Evolutionary conservation across 1,140 invertebrate species (phyloP).

Genomic region (Eueides isabella): DNA sequence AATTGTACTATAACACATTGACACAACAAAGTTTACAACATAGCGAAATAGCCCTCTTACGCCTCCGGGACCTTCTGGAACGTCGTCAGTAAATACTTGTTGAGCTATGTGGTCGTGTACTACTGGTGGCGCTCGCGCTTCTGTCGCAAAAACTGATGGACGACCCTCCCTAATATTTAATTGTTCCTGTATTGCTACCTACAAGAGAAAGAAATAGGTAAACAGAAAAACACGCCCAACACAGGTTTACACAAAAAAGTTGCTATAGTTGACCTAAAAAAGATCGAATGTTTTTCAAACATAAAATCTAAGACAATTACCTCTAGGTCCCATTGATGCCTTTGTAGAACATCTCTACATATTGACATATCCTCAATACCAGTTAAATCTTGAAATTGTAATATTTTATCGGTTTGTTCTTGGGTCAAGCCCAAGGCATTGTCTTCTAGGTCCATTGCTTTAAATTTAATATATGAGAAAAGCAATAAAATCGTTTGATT

Average conservation of each 20-base stretch:
- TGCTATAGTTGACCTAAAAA: constrained; percentile 21
- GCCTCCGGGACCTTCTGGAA: constrained; percentile 83
- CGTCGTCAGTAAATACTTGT: constrained; percentile 85
- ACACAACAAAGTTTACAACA: constrained; percentile 89
- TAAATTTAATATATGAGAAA: constrained; percentile 43
- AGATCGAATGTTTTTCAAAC: background rate
- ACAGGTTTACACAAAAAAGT: background rate
- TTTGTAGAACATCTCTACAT: constrained; percentile 93
- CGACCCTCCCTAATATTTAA: constrained; percentile 93
- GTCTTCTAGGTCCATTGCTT: constrained; percentile 74
- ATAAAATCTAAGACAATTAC: constrained; percentile 42
- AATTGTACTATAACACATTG: constrained; percentile 91
- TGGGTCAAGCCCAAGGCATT: constrained; percentile 84
- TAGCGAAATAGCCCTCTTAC: constrained; percentile 87
- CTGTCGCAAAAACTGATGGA: constrained; percentile 90
- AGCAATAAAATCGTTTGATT: constrained; percentile 39
- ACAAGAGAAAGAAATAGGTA: background rate
- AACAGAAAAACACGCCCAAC: background rate
- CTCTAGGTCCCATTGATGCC: constrained; percentile 97
- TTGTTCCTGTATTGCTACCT: constrained; percentile 90
- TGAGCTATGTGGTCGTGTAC: constrained; percentile 88
- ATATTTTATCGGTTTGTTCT: constrained; percentile 92
- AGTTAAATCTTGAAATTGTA: constrained; percentile 96
- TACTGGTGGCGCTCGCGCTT: constrained; percentile 88
- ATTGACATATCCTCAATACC: constrained; percentile 96